Conservation (phyloP, 2,797 vertebrate genomes). For the Galago senegalensis region DNA sequence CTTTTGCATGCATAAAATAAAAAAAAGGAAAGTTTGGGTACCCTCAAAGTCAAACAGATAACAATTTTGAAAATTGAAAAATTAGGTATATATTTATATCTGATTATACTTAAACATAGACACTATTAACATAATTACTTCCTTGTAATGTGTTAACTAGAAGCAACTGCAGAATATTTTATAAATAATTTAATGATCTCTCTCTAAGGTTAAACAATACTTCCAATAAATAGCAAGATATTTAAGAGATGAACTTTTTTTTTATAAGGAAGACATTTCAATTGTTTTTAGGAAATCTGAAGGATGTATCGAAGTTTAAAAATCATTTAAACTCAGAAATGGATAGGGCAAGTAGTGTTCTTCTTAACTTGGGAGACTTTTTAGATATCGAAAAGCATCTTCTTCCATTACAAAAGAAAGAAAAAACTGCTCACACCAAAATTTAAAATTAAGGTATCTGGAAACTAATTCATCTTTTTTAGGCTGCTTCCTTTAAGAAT, state of each 20-base stretch:
- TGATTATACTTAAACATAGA: not conserved
- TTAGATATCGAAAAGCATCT: not conserved
- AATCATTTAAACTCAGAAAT: slow-evolving; percentile 17
- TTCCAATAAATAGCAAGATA: slow-evolving; percentile 86
- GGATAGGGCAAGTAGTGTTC: slow-evolving; percentile 43
- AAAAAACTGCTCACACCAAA: slow-evolving; percentile 13
- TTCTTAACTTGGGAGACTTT: slow-evolving; percentile 51
- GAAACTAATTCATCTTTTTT: slow-evolving; percentile 40
- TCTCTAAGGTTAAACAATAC: slow-evolving; percentile 74
- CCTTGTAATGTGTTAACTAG: slow-evolving; percentile 39
- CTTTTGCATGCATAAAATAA: not conserved
- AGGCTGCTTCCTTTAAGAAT: slow-evolving; percentile 61
- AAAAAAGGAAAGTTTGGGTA: not conserved
- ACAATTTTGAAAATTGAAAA: slow-evolving; percentile 52
- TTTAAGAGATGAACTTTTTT: slow-evolving; percentile 80
- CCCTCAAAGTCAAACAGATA: not conserved
- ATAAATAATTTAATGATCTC: slow-evolving; percentile 85
- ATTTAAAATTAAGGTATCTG: slow-evolving; percentile 59
- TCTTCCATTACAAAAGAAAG: slow-evolving; percentile 38
- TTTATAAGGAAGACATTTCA: slow-evolving; percentile 68
- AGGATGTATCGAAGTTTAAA: slow-evolving; percentile 19
- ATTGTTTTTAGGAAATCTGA: slow-evolving; percentile 69
- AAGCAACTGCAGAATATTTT: slow-evolving; percentile 65
- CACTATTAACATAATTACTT: slow-evolving; percentile 13
- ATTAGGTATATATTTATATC: slow-evolving; percentile 57